Base-by-base conservation (phyloP, 2,888 invertebrate species). In the Venusia cambrica region DNA sequence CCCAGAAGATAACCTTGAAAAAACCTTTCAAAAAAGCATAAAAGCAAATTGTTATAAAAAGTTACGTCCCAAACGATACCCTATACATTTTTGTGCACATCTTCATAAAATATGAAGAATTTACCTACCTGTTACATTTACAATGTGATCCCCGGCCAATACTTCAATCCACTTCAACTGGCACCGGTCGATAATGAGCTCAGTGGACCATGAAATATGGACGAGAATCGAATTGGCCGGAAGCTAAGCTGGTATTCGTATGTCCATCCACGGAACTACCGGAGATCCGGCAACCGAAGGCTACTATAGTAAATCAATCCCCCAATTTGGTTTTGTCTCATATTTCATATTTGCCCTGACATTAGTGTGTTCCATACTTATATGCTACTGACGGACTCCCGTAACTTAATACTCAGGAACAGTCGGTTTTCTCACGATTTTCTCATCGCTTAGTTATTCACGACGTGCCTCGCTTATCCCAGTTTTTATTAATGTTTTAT, bases 301-400 rank as follows among this genome's bases (percentile, higher is more conserved):
- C 55, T 54, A 40, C 61, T n/a, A n/a, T n/a, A 57, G 68, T 75
- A 73, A 75, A 73, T 75, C 74, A 75, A 73, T 71, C 65, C 58
- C 43, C 54, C 57, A 64, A 70, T 69, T 67, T 66, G 62, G 54
- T 62, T 47, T 49, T 44, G 51, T 54, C 62, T 69, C 64, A 55
- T 66, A 64, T 72, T 66, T 68, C 66, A 65, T 73, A 69, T 73
- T 73, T 72, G 66, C 65, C 59, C 56, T 51, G 48, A 57, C 61
- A 71, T 73, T 73, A 73, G 68, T 65, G 57, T 50, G 57, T 57
- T 29, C 45, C 45, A 66, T 62, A 63, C 57, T 57, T 70, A 63
- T 71, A 64, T 62, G 54, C 35, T 18, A 20, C 36, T 20, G 45
- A 45, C 52, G 56, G 48, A 51, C 44, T 45, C 48, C 41, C 45